Conservation (phyloP, 2,797 vertebrate genomes). For the Myiothlypis chrysogaster region DNA sequence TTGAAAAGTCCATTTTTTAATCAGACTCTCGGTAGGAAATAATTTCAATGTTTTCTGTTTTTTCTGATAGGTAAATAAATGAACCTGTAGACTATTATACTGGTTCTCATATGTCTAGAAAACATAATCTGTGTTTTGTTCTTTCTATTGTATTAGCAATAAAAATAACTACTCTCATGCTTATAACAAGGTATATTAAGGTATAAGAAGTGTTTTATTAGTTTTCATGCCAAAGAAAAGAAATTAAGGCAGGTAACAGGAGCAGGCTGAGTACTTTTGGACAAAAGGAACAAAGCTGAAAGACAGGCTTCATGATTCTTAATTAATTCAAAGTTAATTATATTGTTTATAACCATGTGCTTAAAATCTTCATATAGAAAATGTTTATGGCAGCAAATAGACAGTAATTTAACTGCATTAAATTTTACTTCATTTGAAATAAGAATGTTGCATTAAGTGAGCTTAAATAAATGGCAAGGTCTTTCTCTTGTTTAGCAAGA, state of each 20-base stretch:
- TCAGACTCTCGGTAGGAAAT: not conserved
- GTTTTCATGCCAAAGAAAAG: conserved; percentile 17
- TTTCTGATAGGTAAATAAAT: not conserved
- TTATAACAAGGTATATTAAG: not conserved
- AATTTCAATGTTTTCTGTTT: not conserved
- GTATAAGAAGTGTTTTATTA: conserved; percentile 12
- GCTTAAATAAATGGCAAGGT: conserved; percentile 59
- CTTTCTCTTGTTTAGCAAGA: conserved; percentile 61
- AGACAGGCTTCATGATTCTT: conserved; percentile 63
- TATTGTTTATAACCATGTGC: conserved; percentile 68
- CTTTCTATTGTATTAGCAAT: not conserved
- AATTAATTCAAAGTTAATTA: conserved; percentile 77
- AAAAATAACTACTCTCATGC: not conserved
- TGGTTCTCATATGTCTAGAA: not conserved
- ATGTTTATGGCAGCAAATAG: conserved; percentile 73
- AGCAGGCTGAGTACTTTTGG: conserved; percentile 45
- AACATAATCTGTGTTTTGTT: not conserved
- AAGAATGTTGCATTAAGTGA: conserved; percentile 69
- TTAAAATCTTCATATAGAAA: conserved; percentile 76
- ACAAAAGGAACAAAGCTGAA: conserved; percentile 61
- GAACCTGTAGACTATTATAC: not conserved
- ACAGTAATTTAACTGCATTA: conserved; percentile 74
- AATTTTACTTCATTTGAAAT: conserved; percentile 72
- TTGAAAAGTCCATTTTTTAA: not conserved
- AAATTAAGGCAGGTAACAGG: conserved; percentile 19